These are phyloP conservation scores for Liasis olivaceus DNA, from an alignment of 2,797 vertebrate genomes.

Conservation along the genomic window DNA sequence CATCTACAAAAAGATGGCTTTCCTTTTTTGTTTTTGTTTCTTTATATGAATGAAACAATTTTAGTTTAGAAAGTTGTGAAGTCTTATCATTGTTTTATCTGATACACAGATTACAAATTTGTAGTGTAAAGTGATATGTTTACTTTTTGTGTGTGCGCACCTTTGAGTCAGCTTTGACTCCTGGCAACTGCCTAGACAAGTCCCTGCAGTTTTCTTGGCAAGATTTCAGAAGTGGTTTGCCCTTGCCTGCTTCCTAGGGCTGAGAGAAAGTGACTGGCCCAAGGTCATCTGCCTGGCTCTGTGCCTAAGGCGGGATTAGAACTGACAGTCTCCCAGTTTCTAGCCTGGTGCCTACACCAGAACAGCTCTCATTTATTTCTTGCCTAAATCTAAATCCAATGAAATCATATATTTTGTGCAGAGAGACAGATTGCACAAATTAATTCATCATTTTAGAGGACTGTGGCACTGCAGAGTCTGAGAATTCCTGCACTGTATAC, in stretches of 20 bases:
- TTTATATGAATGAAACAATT: background rate
- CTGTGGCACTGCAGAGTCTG: background rate
- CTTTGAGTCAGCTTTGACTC: too few relatives aligned
- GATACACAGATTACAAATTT: too few relatives aligned
- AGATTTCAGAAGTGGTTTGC: too few relatives aligned
- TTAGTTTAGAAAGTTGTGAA: background rate
- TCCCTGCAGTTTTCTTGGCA: too few relatives aligned
- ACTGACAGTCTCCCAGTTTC: too few relatives aligned
- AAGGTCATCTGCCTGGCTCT: too few relatives aligned
- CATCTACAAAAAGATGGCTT: background rate
- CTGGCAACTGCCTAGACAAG: too few relatives aligned
- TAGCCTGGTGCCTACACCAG: too few relatives aligned
- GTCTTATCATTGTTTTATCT: background rate
- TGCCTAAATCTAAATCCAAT: background rate
- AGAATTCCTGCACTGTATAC: background rate
- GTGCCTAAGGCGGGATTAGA: too few relatives aligned
- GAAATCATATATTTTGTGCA: background rate
- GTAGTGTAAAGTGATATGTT: background rate
- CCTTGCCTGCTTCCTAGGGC: too few relatives aligned
- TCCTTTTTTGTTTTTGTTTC: background rate
- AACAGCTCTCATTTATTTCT: background rate
- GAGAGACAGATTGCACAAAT: background rate
- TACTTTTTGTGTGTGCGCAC: background rate
- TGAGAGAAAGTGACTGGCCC: too few relatives aligned
- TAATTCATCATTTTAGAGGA: background rate